Conservation (phyloP, 2,888 invertebrate genomes). For the Lochmaea crataegi region DNA sequence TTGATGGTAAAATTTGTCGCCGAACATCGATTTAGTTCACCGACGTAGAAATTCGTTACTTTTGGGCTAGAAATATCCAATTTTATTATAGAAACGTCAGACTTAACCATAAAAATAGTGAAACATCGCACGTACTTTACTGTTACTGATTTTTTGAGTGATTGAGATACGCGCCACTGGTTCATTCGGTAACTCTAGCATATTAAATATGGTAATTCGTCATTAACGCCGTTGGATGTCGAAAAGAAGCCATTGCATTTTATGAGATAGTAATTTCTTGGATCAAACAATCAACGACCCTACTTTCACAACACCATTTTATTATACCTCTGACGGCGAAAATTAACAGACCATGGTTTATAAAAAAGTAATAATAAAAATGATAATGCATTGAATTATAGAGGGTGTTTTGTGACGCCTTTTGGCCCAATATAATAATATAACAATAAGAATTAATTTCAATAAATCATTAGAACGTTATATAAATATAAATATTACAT, state of each 20-base stretch:
- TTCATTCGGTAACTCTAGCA: slow-evolving; percentile 53
- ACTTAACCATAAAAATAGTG: too few relatives aligned
- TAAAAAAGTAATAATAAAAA: not conserved
- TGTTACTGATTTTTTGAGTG: not conserved
- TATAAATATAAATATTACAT: too few relatives aligned
- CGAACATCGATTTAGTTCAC: too few relatives aligned
- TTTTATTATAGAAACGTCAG: too few relatives aligned
- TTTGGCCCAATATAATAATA: too few relatives aligned
- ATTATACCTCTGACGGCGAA: not conserved
- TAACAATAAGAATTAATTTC: too few relatives aligned
- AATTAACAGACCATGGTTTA: not conserved
- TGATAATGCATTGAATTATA: too few relatives aligned
- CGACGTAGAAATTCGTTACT: too few relatives aligned
- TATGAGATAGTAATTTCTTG: slow-evolving; percentile 39
- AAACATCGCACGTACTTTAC: not conserved
- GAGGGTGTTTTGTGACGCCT: too few relatives aligned
- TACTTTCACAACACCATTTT: slow-evolving; percentile 9
- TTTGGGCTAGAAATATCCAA: too few relatives aligned
- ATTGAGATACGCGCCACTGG: slow-evolving; percentile 1
- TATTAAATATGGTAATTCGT: slow-evolving; percentile 62
- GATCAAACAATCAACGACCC: slow-evolving; percentile 33
- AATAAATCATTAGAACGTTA: too few relatives aligned
- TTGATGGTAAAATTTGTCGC: too few relatives aligned
- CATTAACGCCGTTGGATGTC: slow-evolving; percentile 56
- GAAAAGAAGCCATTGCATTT: slow-evolving; percentile 46